Evolutionary conservation across 2,888 invertebrate species (phyloP).

Genomic region (Andrena hattorfiana): DNA sequence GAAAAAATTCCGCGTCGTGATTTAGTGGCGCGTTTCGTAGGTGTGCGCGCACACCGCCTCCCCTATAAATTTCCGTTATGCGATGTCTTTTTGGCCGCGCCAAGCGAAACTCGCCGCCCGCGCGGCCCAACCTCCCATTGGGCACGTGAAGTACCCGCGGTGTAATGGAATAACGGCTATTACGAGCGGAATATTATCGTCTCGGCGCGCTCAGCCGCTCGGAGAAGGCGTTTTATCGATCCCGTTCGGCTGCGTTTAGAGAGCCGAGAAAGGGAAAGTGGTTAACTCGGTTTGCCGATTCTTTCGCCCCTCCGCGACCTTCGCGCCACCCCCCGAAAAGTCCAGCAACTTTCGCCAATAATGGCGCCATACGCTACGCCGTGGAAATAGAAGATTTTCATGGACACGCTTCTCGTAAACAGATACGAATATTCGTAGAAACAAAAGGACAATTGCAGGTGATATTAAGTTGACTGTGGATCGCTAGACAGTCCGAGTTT

Average conservation of each 20-base stretch:
- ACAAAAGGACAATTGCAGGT: too few species aligned
- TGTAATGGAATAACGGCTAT: slow-evolving; percentile 65
- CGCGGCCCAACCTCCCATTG: slow-evolving; percentile 1
- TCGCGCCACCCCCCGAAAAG: slow-evolving; percentile 38
- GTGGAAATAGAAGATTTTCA: neutral
- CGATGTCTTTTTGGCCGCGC: slow-evolving; percentile 35
- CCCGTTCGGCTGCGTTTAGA: slow-evolving; percentile 69
- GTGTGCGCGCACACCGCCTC: slow-evolving; percentile 5
- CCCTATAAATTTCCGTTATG: slow-evolving; percentile 48
- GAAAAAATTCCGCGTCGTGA: slow-evolving; percentile 34
- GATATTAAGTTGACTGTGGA: too few species aligned
- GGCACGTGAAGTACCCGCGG: slow-evolving; percentile 21
- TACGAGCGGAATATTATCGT: slow-evolving; percentile 58
- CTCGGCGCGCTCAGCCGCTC: slow-evolving; percentile 38
- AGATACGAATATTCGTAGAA: too few species aligned
- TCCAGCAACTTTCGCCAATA: slow-evolving; percentile 20
- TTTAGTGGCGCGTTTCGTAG: slow-evolving; percentile 23
- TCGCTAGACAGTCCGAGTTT: too few species aligned
- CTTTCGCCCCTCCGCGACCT: slow-evolving; percentile 63
- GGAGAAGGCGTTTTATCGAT: slow-evolving; percentile 70
- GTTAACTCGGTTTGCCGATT: slow-evolving; percentile 68
- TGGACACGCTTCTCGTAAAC: too few species aligned
- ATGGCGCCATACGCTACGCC: neutral
- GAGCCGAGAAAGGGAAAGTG: slow-evolving; percentile 81
- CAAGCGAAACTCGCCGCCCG: slow-evolving; percentile 18